Evolutionary conservation across 2,888 invertebrate species (phyloP).

Genomic region (Teinopalpus imperialis): DNA sequence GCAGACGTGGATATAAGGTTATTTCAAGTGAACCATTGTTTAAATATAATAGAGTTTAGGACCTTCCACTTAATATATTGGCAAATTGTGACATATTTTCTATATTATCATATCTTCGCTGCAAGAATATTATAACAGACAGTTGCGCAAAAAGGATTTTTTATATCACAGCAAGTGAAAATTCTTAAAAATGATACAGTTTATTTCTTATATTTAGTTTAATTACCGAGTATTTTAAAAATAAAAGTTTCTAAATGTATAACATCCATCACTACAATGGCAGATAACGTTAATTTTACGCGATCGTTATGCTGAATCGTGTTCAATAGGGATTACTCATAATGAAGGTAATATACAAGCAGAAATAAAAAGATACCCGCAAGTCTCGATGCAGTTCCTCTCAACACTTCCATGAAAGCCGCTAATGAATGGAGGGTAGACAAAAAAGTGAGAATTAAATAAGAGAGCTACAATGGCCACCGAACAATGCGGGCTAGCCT

Average conservation of each 20-base stretch:
- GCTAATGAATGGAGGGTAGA: constrained; percentile 43
- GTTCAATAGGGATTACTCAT: background rate
- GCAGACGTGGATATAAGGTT: constrained; percentile 14
- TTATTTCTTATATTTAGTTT: too few relatives aligned
- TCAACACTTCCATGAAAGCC: constrained; percentile 31
- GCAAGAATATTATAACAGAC: too few relatives aligned
- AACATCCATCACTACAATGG: too few relatives aligned
- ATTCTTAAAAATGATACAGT: too few relatives aligned
- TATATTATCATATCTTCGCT: too few relatives aligned
- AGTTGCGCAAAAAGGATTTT: too few relatives aligned
- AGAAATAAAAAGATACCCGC: constrained; percentile 9
- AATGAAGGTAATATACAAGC: constrained; percentile 10
- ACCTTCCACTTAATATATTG: background rate
- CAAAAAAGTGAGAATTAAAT: constrained; percentile 47
- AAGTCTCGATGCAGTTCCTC: constrained; percentile 21
- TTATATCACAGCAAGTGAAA: too few relatives aligned
- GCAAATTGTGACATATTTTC: too few relatives aligned
- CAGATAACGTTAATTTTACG: too few relatives aligned
- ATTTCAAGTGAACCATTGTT: constrained; percentile 3
- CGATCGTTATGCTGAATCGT: background rate
- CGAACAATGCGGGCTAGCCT: constrained; percentile 43
- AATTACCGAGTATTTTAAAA: too few relatives aligned
- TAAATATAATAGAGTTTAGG: constrained; percentile 1
- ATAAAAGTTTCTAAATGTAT: too few relatives aligned
- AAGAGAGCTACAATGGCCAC: constrained; percentile 41